A percentile compares a stretch with the other conserved stretches of the same genome.
phyloP scores from a whole-genome alignment of 2,888 invertebrate species.

The Plagiodera versicolora region DNA sequence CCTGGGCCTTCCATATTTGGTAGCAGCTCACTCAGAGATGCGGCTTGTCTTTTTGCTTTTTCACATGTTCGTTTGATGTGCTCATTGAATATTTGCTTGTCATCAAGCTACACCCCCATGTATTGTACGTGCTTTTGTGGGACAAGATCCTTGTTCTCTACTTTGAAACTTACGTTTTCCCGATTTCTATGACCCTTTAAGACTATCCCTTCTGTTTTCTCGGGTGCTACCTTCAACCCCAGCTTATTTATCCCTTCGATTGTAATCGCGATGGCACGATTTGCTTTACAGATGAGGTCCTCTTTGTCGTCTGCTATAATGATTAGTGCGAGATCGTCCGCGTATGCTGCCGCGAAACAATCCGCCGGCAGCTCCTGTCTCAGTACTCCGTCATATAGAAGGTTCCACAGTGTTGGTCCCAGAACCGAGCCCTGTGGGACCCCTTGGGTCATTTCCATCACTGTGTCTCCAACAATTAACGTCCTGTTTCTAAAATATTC shows the following conservation, averaged over 20 bases:
- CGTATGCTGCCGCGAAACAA: background rate
- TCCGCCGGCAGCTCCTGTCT: background rate
- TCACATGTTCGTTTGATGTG: background rate
- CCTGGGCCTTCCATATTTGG: background rate
- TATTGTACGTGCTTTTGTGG: background rate
- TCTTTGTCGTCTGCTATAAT: background rate
- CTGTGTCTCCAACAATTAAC: background rate
- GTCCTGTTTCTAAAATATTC: background rate
- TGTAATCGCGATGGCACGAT: background rate
- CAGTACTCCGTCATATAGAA: background rate
- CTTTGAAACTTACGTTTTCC: background rate
- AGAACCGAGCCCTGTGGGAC: conserved; percentile 5
- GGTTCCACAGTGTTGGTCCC: conserved; percentile 4
- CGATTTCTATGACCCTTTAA: conserved; percentile 1
- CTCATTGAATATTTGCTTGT: background rate
- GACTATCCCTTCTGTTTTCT: conserved; percentile 9
- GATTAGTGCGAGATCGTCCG: background rate
- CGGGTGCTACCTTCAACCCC: background rate
- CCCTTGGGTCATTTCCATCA: background rate
- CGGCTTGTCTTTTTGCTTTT: background rate
- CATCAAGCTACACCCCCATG: background rate
- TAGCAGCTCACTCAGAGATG: background rate
- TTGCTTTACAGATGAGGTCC: background rate
- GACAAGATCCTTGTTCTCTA: background rate
- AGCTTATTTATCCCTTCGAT: background rate